Evolutionary conservation across 2,113 vertebrate species (phyloP).

Genomic region (Archilochus colubris): DNA sequence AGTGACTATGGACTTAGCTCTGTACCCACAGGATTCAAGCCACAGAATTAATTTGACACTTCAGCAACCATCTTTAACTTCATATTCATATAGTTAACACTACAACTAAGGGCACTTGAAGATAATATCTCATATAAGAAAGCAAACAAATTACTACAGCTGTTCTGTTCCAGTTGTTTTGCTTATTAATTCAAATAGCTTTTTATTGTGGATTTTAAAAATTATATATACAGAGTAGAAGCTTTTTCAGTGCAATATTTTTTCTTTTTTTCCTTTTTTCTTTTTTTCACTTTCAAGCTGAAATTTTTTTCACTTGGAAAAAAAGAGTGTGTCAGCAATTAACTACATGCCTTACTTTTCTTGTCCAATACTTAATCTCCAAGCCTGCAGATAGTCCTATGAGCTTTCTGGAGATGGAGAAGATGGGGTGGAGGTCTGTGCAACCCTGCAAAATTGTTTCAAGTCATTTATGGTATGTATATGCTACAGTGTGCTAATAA

Average conservation of each 20-base stretch:
- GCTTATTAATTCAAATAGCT: not conserved
- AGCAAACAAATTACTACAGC: not conserved
- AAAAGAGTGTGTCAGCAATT: not conserved
- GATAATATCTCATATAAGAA: not conserved
- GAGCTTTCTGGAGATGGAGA: not conserved
- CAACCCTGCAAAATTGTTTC: not conserved
- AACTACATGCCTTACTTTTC: not conserved
- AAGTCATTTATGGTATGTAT: not conserved
- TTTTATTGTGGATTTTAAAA: not conserved
- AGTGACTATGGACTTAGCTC: not conserved
- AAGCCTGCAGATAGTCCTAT: not conserved
- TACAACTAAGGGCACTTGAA: not conserved
- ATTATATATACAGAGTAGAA: not conserved
- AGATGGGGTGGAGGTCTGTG: not conserved
- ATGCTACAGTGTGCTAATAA: not conserved
- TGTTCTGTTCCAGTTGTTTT: not conserved
- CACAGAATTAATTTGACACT: not conserved
- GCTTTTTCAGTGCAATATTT: not conserved
- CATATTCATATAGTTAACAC: not conserved
- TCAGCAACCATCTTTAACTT: not conserved
- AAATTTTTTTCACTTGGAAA: not conserved
- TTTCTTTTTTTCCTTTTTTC: not conserved
- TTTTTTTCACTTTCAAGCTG: not conserved
- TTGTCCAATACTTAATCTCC: not conserved
- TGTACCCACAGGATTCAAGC: not conserved